Conservation (phyloP, 2,888 invertebrate genomes). For the Asteroscopus sphinx region DNA sequence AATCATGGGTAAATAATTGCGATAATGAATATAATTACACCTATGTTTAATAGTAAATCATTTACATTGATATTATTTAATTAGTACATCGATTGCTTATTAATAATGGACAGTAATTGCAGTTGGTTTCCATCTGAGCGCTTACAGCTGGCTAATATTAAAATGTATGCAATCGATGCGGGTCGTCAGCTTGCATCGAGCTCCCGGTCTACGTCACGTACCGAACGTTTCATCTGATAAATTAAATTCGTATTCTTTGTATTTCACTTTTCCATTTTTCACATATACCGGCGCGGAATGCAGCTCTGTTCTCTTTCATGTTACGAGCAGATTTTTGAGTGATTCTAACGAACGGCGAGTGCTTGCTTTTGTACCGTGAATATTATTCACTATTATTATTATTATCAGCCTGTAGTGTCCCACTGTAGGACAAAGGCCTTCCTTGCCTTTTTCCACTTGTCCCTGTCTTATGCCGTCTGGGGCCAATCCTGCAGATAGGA, state of each 20-base stretch:
- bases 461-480: too few species aligned
- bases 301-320: slow-evolving; percentile 14
- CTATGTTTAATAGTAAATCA: slow-evolving; percentile 58
- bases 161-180: slow-evolving; percentile 80
- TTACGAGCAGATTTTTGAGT: slow-evolving; percentile 4
- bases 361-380: too few species aligned
- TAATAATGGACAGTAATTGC: slow-evolving; percentile 75
- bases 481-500: too few species aligned
- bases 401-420: too few species aligned
- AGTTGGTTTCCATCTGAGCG: slow-evolving; percentile 56
- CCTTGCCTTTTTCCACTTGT: too few species aligned
- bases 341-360: background rate
- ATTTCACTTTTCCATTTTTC: slow-evolving; percentile 58
- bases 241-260: slow-evolving; percentile 61
- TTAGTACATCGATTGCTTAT: slow-evolving; percentile 71
- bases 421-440: too few species aligned
- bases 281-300: slow-evolving; percentile 41
- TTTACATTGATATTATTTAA: slow-evolving; percentile 65
- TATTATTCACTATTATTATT: too few species aligned
- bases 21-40: slow-evolving; percentile 19
- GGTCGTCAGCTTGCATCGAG: slow-evolving; percentile 71
- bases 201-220: slow-evolving; percentile 67
- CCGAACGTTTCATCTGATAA: slow-evolving; percentile 67
- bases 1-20: slow-evolving; percentile 18
- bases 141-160: slow-evolving; percentile 67